A percentile compares a stretch with the other conserved stretches of the same genome.
Conservation (phyloP, 2,888 invertebrate species). For the Amiota minor region DNA sequence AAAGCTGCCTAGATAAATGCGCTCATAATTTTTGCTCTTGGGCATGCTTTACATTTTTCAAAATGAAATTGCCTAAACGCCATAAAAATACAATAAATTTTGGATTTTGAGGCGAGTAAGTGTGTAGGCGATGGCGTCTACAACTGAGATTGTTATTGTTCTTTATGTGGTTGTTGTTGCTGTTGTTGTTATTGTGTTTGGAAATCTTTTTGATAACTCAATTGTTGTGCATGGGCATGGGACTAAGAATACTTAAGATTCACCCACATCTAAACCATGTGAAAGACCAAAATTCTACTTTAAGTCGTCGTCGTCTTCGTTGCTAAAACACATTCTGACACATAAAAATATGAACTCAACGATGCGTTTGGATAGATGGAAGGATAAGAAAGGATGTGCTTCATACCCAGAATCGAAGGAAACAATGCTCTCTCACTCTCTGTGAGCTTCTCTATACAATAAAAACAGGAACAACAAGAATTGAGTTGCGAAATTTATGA, state of each 20-base stretch:
- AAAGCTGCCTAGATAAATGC: slow-evolving; percentile 9
- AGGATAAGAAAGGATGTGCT: too few species aligned
- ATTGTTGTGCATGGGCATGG: slow-evolving; percentile 49
- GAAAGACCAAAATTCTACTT: too few species aligned
- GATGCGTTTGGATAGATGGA: background rate
- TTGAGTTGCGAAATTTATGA: slow-evolving; percentile 61
- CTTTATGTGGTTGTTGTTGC: slow-evolving; percentile 30
- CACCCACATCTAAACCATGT: background rate
- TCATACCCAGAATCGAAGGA: too few species aligned
- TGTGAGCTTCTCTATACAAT: background rate
- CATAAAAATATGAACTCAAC: slow-evolving; percentile 24
- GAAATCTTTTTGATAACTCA: slow-evolving; percentile 65
- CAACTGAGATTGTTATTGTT: background rate
- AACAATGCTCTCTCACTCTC: too few species aligned
- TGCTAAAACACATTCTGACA: slow-evolving; percentile 6
- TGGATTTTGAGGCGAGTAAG: background rate
- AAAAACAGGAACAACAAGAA: slow-evolving; percentile 36
- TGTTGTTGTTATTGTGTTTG: slow-evolving; percentile 18
- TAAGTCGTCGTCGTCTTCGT: background rate
- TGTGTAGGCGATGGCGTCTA: too few species aligned
- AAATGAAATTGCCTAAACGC: slow-evolving; percentile 49
- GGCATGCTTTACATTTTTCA: slow-evolving; percentile 21
- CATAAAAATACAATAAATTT: slow-evolving; percentile 64
- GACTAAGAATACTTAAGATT: background rate
- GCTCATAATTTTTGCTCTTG: slow-evolving; percentile 18